These are phyloP conservation scores for Drosophila nigritarsus DNA, from an alignment of 2,888 invertebrate genomes.

Conservation along the genomic window DNA sequence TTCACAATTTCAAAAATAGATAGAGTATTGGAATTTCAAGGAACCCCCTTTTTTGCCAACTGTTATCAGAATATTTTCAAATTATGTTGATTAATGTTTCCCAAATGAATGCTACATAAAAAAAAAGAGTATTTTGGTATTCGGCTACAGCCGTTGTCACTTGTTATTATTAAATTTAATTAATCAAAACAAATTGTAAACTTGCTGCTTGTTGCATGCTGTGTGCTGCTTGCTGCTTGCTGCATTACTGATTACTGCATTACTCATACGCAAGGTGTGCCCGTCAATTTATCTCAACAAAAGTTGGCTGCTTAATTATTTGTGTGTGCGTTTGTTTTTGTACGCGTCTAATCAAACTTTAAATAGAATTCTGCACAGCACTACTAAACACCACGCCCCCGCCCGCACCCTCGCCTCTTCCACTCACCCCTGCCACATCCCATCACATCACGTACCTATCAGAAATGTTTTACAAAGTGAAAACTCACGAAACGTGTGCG, in stretches of 20 bases:
- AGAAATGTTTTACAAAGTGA: constrained; percentile 80
- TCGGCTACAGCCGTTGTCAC: not conserved
- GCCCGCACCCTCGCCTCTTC: not conserved
- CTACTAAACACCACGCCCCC: not conserved
- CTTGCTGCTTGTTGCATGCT: constrained; percentile 1
- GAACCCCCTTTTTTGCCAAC: not conserved
- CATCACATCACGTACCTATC: constrained; percentile 67
- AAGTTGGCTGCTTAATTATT: constrained; percentile 74
- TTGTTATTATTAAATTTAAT: constrained; percentile 32
- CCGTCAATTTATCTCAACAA: constrained; percentile 51
- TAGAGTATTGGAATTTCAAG: not conserved
- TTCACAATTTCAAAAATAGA: not conserved
- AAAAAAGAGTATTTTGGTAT: not conserved
- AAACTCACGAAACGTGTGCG: constrained; percentile 77
- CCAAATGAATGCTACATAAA: not conserved
- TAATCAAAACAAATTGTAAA: constrained; percentile 33
- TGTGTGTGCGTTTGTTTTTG: constrained; percentile 20
- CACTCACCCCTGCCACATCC: not conserved
- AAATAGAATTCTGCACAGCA: constrained; percentile 71
- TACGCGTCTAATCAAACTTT: constrained; percentile 75
- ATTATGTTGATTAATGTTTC: not conserved
- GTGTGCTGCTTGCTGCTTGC: not conserved
- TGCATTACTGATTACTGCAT: constrained; percentile 22
- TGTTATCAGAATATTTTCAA: not conserved
- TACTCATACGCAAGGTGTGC: constrained; percentile 72